These are phyloP conservation scores for Papilio machaon DNA, from an alignment of 1,140 invertebrate species.

Conservation along the genomic window DNA sequence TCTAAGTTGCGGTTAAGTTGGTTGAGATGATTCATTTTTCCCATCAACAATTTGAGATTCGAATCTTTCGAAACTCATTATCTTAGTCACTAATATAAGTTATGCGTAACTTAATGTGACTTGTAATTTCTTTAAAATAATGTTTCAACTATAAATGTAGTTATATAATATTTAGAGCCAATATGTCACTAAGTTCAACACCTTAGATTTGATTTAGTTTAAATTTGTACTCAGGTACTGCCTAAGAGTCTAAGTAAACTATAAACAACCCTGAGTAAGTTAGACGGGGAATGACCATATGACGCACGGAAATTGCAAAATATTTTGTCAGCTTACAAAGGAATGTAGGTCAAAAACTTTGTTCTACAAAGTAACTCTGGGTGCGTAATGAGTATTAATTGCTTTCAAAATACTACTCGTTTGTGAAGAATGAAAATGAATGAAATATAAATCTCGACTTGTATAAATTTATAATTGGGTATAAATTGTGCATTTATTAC, in stretches of 20 bases:
- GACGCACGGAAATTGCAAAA: not conserved
- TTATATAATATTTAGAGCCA: no score
- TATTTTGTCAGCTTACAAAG: not conserved
- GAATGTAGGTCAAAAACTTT: not conserved
- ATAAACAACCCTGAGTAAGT: not conserved
- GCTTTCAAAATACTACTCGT: no score
- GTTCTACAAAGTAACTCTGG: not conserved
- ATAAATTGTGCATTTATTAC: not conserved
- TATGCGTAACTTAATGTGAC: no score
- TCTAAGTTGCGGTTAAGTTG: not conserved
- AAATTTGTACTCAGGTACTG: not conserved
- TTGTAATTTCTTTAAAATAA: not conserved
- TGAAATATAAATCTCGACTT: no score
- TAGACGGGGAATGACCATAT: not conserved
- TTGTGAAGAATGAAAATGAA: no score
- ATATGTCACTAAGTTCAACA: no score
- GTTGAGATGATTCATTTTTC: not conserved
- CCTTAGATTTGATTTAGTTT: no score
- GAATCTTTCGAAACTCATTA: not conserved
- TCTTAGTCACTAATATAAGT: no score
- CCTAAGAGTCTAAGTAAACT: not conserved
- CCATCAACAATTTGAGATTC: not conserved
- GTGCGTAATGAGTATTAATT: not conserved
- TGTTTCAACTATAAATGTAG: no score
- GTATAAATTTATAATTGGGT: no score